Evolutionary conservation across 2,797 vertebrate genomes (phyloP).

Genomic region (Sebastes kiyomatsui): DNA sequence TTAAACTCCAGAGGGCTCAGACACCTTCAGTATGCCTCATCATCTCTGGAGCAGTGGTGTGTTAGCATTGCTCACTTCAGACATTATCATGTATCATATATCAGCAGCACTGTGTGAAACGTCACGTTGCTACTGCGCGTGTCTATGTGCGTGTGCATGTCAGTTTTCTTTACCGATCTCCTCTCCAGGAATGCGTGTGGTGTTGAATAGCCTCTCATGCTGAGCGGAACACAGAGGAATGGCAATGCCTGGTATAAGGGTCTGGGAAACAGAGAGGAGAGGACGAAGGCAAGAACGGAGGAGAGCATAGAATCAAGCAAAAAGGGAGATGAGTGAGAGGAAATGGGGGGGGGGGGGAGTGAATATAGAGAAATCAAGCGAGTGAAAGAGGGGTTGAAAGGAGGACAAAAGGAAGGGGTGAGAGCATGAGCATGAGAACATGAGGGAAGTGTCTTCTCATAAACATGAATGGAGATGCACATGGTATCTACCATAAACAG

Average conservation of each 20-base stretch:
- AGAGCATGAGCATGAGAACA: constrained; percentile 52
- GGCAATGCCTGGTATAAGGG: constrained; percentile 82
- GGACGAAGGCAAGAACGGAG: constrained; percentile 20
- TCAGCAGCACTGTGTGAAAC: neutral
- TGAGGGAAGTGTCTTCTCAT: constrained; percentile 49
- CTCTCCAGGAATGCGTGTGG: constrained; percentile 87
- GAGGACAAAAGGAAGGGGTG: constrained; percentile 14
- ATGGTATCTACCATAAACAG: neutral
- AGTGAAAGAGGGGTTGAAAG: constrained; percentile 20
- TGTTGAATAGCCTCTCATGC: constrained; percentile 91
- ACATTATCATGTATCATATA: neutral
- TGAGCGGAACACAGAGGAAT: constrained; percentile 91
- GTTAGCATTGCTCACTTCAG: neutral
- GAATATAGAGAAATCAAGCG: constrained; percentile 9
- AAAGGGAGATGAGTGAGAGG: neutral
- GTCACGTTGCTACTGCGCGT: neutral
- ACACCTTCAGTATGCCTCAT: constrained; percentile 30
- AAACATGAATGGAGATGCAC: constrained; percentile 19
- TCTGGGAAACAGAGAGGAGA: constrained; percentile 76
- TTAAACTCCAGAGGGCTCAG: constrained; percentile 25
- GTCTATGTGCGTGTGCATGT: constrained; percentile 45
- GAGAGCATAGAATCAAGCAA: constrained; percentile 13
- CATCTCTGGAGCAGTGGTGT: constrained; percentile 1
- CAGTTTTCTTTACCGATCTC: constrained; percentile 84
- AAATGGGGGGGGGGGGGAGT: neutral